A percentile compares a stretch with the other conserved stretches of the same genome.
Evolutionary conservation across 2,113 vertebrate genomes (phyloP).

Genomic region (Paratilapia polleni): DNA sequence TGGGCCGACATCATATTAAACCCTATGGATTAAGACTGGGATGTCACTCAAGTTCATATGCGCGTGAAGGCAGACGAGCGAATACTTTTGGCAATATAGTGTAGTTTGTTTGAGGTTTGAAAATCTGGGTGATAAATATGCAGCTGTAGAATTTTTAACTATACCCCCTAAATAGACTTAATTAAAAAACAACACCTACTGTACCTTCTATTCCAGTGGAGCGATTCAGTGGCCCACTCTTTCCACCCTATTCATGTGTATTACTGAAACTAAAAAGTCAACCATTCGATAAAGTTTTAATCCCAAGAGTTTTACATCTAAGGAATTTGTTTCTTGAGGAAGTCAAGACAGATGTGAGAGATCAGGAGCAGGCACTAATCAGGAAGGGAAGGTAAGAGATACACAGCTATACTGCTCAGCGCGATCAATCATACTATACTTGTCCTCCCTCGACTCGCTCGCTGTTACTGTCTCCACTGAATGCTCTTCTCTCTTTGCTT

Average conservation of each 20-base stretch:
- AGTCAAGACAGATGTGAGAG: conserved; percentile 77
- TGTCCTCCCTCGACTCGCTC: conserved; percentile 75
- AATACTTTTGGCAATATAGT: no score
- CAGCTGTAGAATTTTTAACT: neutral
- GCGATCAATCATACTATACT: conserved; percentile 78
- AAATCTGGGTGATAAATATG: neutral
- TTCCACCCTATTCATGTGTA: neutral
- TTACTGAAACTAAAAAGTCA: conserved; percentile 7
- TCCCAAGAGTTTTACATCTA: conserved; percentile 37
- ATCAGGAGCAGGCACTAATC: conserved; percentile 76
- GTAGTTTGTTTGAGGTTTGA: neutral
- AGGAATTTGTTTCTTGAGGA: conserved; percentile 61
- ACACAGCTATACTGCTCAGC: conserved; percentile 72
- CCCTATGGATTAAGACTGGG: no score
- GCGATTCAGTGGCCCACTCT: neutral
- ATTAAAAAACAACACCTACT: neutral
- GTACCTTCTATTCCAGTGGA: neutral
- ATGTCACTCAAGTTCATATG: no score
- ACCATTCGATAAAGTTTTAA: conserved; percentile 44
- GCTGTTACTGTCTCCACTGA: conserved; percentile 77
- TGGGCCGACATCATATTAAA: no score
- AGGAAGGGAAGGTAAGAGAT: conserved; percentile 65
- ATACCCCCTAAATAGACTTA: neutral
- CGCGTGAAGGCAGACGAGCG: no score
- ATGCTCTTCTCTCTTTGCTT: conserved; percentile 78